phyloP scores from a whole-genome alignment of 1,140 invertebrate species.

The Heliothis subflexa region DNA sequence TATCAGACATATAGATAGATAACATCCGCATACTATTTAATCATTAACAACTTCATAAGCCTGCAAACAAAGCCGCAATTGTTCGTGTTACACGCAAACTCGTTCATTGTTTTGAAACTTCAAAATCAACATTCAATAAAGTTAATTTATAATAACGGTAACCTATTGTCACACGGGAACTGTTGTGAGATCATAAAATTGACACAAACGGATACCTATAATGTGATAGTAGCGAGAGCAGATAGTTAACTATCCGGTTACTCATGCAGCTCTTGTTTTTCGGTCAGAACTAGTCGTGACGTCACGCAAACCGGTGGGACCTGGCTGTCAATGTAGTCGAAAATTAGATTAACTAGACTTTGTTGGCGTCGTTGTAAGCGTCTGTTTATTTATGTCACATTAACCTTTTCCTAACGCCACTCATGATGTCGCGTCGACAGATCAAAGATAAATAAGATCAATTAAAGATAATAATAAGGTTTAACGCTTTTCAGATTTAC shows the following conservation, averaged over 20 bases:
- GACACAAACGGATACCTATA: background rate
- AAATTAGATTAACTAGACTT: conserved; percentile 19
- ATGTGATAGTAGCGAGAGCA: background rate
- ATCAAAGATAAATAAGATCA: background rate
- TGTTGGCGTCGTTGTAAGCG: conserved; percentile 2
- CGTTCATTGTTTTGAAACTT: conserved; percentile 27
- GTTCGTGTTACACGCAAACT: conserved; percentile 30
- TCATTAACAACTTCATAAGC: background rate
- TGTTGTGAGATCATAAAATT: background rate
- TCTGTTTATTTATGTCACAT: conserved; percentile 10
- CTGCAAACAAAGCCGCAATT: conserved; percentile 29
- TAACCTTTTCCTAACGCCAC: conserved; percentile 1
- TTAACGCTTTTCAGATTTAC: too few relatives aligned
- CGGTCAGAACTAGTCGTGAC: background rate
- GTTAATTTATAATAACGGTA: conserved; percentile 8
- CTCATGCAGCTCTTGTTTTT: background rate
- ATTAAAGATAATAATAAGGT: too few relatives aligned
- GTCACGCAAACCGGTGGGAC: conserved; percentile 6
- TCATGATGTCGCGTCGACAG: background rate
- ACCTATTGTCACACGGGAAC: background rate
- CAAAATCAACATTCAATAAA: conserved; percentile 28
- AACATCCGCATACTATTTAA: conserved; percentile 24
- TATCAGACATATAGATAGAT: conserved; percentile 13
- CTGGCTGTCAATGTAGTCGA: background rate
- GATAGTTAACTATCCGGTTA: background rate